phyloP scores from a whole-genome alignment of 2,113 vertebrate species.

The Danionella cerebrum region DNA sequence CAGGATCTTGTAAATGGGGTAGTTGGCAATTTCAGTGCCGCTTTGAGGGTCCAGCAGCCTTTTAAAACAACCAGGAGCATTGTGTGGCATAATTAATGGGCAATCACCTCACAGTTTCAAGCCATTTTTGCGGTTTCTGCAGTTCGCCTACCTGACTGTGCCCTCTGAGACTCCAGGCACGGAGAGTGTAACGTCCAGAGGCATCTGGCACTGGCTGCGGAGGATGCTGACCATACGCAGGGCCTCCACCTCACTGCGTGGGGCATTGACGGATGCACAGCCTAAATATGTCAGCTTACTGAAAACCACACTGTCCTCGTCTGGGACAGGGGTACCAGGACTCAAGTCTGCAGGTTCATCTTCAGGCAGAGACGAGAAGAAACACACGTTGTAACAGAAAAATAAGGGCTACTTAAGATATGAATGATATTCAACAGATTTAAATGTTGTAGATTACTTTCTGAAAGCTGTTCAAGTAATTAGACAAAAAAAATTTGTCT shows the following conservation, averaged over 20 bases:
- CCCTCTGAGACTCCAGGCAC: slow-evolving; percentile 96
- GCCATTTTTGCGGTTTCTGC: too few species aligned
- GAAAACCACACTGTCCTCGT: slow-evolving; percentile 96
- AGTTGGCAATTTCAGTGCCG: slow-evolving; percentile 91
- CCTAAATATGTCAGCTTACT: slow-evolving; percentile 95
- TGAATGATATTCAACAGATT: too few species aligned
- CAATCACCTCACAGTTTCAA: too few species aligned
- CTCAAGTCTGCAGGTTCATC: slow-evolving; percentile 67
- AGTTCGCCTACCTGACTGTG: slow-evolving; percentile 86
- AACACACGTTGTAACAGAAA: not conserved
- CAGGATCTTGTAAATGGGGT: slow-evolving; percentile 97
- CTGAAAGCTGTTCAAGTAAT: too few species aligned
- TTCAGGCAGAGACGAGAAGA: not conserved
- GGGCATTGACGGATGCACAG: slow-evolving; percentile 94
- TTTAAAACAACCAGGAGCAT: slow-evolving; percentile 31
- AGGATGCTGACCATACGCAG: slow-evolving; percentile 96
- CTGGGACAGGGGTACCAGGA: slow-evolving; percentile 79
- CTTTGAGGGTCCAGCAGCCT: slow-evolving; percentile 91
- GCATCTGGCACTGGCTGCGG: slow-evolving; percentile 86
- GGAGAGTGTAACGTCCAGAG: slow-evolving; percentile 87
- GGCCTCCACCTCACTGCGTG: slow-evolving; percentile 92
- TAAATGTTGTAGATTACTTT: too few species aligned
- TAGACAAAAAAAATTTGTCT: too few species aligned
- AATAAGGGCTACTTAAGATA: too few species aligned
- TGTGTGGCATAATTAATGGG: too few species aligned